These are phyloP conservation scores for Drosophila nasuta DNA, from an alignment of 1,140 invertebrate species.

Conservation along the genomic window DNA sequence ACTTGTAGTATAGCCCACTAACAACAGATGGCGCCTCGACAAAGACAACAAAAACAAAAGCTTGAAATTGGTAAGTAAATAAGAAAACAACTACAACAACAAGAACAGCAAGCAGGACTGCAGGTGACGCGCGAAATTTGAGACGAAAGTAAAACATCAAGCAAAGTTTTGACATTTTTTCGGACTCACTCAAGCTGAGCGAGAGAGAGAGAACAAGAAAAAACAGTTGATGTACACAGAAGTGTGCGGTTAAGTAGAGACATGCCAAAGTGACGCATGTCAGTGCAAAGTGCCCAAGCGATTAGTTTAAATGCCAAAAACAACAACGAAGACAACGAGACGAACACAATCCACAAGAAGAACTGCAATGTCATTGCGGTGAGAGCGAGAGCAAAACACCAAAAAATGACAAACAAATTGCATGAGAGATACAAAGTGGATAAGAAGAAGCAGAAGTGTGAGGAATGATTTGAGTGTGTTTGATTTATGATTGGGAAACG, in stretches of 20 bases:
- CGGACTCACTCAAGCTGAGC: too few relatives aligned
- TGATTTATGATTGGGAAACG: constrained; percentile 15
- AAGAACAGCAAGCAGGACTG: constrained; percentile 17
- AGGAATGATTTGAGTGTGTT: constrained; percentile 19
- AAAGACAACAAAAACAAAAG: constrained; percentile 1
- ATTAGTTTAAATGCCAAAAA: constrained; percentile 56
- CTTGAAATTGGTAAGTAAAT: constrained; percentile 8
- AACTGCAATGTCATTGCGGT: constrained; percentile 45
- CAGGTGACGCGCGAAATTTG: constrained; percentile 32
- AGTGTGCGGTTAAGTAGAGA: constrained; percentile 26
- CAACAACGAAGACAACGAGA: constrained; percentile 10
- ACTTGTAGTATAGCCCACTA: constrained; percentile 12
- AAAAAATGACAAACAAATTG: constrained; percentile 31
- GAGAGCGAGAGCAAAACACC: background rate
- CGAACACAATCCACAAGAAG: constrained; percentile 8
- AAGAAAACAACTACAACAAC: constrained; percentile 27
- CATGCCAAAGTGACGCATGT: constrained; percentile 50
- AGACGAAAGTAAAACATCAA: constrained; percentile 40
- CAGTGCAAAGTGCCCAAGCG: constrained; percentile 49
- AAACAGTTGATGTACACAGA: background rate
- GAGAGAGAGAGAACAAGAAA: background rate
- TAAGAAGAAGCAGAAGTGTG: background rate
- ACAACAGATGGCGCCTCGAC: constrained; percentile 59
- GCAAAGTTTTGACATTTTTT: constrained; percentile 43
- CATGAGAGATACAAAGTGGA: constrained; percentile 8